These are phyloP conservation scores for Shargacucullia verbasci DNA, from an alignment of 2,888 invertebrate genomes.

Conservation along the genomic window DNA sequence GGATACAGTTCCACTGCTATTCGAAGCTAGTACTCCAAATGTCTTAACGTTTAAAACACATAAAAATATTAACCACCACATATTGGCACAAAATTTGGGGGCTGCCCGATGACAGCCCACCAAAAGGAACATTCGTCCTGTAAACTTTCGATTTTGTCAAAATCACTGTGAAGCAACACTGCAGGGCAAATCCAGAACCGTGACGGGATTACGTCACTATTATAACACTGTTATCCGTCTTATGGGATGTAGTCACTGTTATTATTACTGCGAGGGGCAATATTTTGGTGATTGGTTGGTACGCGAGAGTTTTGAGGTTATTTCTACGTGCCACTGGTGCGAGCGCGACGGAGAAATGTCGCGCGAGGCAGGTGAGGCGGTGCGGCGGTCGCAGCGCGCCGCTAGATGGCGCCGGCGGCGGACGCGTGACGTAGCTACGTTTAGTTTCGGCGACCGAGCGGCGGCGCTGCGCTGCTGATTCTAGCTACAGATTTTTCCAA, in stretches of 20 bases:
- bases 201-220: slow-evolving; percentile 68
- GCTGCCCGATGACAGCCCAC: slow-evolving; percentile 88
- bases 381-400: slow-evolving; percentile 53
- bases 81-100: slow-evolving; percentile 86
- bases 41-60: slow-evolving; percentile 83
- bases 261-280: slow-evolving; percentile 71
- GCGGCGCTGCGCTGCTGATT: slow-evolving; percentile 85
- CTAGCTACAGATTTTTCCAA: slow-evolving; percentile 87
- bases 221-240: slow-evolving; percentile 68
- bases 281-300: slow-evolving; percentile 80
- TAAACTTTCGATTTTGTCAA: slow-evolving; percentile 84
- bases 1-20: slow-evolving; percentile 71
- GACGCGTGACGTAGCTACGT: slow-evolving; percentile 77
- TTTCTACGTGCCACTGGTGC: slow-evolving; percentile 86
- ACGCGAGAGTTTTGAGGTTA: slow-evolving; percentile 86
- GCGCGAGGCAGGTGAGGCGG: slow-evolving; percentile 76
- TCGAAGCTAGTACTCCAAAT: slow-evolving; percentile 78
- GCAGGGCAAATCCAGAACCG: slow-evolving; percentile 62
- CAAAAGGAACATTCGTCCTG: slow-evolving; percentile 84
- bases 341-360: slow-evolving; percentile 85
- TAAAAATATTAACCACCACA: slow-evolving; percentile 87
- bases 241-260: slow-evolving; percentile 73
- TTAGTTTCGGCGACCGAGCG: slow-evolving; percentile 85
- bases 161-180: slow-evolving; percentile 78
- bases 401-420: slow-evolving; percentile 79